These are phyloP conservation scores for Protophormia terraenovae DNA, from an alignment of 2,888 invertebrate species.

Conservation along the genomic window DNA sequence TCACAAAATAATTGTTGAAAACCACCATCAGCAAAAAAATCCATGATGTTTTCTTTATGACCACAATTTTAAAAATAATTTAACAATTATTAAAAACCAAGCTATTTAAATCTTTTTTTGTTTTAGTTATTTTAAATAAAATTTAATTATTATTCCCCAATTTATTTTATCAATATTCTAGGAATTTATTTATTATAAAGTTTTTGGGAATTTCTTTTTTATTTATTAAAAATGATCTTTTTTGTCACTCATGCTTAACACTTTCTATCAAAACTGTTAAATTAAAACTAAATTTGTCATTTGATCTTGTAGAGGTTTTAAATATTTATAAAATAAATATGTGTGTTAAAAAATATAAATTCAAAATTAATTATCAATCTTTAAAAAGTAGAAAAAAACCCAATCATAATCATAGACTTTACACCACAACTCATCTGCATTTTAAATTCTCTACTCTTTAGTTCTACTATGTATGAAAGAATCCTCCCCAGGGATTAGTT, in stretches of 20 bases:
- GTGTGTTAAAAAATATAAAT: slow-evolving; percentile 38
- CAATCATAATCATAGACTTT: background rate
- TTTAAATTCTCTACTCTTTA: background rate
- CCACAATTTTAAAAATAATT: background rate
- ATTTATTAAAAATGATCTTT: slow-evolving; percentile 3
- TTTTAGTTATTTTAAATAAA: background rate
- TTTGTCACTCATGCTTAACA: slow-evolving; percentile 51
- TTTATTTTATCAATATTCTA: slow-evolving; percentile 50
- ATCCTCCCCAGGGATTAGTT: slow-evolving; percentile 63
- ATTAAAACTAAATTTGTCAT: slow-evolving; percentile 45
- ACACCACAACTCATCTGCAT: slow-evolving; percentile 22
- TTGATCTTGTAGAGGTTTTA: slow-evolving; percentile 51
- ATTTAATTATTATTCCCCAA: background rate
- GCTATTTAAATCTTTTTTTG: slow-evolving; percentile 33
- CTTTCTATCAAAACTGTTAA: slow-evolving; percentile 59
- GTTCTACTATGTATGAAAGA: slow-evolving; percentile 9
- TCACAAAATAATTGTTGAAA: slow-evolving; percentile 80
- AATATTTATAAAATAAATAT: slow-evolving; percentile 39
- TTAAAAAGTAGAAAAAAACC: slow-evolving; percentile 7
- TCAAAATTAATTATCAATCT: slow-evolving; percentile 61
- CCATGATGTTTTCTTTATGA: slow-evolving; percentile 73
- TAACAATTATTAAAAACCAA: background rate
- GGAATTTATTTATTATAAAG: slow-evolving; percentile 48
- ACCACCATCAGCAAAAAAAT: slow-evolving; percentile 80
- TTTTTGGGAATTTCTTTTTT: background rate